Evolutionary conservation across 2,113 vertebrate species (phyloP), one percentile per base, ranked within the genome.

Genomic region (Cynocephalus volans): DNA sequence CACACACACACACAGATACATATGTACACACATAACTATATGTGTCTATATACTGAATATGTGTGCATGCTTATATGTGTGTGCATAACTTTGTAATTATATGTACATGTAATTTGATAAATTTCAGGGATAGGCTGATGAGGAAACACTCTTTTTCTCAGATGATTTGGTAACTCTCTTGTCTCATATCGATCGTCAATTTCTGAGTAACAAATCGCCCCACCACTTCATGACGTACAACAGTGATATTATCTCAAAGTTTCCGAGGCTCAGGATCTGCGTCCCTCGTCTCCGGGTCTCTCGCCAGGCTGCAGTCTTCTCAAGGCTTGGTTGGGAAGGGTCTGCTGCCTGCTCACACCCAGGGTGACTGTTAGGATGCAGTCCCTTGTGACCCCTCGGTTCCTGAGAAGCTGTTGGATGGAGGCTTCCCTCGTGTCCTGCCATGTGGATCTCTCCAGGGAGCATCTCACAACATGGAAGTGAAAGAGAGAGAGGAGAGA

Each of bases 321-420:
- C 26, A 15, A 33, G 36, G 4, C 18, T 77, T 2, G 7, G 0
- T 7, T 41, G 23, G 60, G 41, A 28, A 67, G 18, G 18, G 11
- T 23, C 50, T 52, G 33, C 31, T 45, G 80, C 52, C 31, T 24
- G 50, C 4, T 86, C 69, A 36, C 1, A 0, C 11, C 8, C 8
- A 10, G 1, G 0, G 14, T 13, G 2, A 9, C 6, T 18, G 3
- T 56, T 31, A 58, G 56, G 6, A 69, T 14, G 18, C 6, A 21
- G 8, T 5, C 8, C 1, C 8, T 70, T 17, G 0, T 10, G 69
- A 65, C 11, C 15, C 4, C 67, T 64, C 48, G 12, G 19, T 13
- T 50, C 54, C 45, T 88, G 3, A 21, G 62, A 60, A 69, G 52
- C 15, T 9, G 0, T 24, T 58, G 23, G 19, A 28, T 3, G 1